Percentiles rank a stretch among this genome's conserved stretches.
phyloP scores from a whole-genome alignment of 1,140 invertebrate genomes.

The Leptinotarsa defecta region DNA sequence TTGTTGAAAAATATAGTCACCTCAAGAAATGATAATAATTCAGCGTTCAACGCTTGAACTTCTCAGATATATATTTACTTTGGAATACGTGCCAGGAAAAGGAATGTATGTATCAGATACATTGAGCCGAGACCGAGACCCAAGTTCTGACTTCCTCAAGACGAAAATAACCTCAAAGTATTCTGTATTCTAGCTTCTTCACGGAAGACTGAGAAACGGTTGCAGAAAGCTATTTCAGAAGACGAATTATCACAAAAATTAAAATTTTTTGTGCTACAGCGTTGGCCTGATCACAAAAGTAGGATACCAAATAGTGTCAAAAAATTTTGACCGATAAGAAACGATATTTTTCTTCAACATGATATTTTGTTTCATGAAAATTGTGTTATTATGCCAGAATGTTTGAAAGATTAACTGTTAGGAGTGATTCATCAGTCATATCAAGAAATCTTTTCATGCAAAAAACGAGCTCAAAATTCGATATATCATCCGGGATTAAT shows the following conservation, averaged over 20 bases:
- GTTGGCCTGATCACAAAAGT: neutral
- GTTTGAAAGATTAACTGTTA: neutral
- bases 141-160: neutral
- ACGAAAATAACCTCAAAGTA: constrained; percentile 10
- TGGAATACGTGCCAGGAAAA: neutral
- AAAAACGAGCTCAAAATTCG: neutral
- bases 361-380: neutral
- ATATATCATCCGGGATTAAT: neutral
- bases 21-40: neutral
- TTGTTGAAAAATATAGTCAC: no score
- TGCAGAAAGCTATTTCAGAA: neutral
- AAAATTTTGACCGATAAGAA: neutral
- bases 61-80: neutral
- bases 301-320: neutral
- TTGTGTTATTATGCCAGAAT: neutral
- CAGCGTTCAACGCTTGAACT: neutral
- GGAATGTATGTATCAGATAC: neutral
- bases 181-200: neutral
- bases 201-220: neutral
- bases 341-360: neutral
- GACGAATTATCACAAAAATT: neutral
- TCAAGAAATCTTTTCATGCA: neutral
- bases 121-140: neutral
- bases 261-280: neutral
- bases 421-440: neutral